Conservation (phyloP, 2,888 invertebrate species). For the Eupithecia pulchellata region DNA sequence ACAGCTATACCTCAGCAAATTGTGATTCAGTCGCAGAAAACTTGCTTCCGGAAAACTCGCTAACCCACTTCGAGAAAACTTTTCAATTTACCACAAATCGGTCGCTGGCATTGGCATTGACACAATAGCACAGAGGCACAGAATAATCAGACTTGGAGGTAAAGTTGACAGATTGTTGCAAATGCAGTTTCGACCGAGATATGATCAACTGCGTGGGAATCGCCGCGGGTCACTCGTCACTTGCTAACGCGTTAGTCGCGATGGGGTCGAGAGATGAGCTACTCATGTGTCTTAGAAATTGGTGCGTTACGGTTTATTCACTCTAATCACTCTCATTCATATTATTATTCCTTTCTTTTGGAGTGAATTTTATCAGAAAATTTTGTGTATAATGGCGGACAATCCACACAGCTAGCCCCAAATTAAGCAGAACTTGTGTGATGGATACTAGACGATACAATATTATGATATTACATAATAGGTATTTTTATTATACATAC, state of each 20-base stretch:
- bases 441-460: too few species aligned
- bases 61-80: not conserved
- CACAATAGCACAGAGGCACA: conserved; percentile 9
- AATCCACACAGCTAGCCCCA: too few species aligned
- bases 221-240: conserved; percentile 52
- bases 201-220: conserved; percentile 63
- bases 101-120: conserved; percentile 19
- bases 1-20: not conserved
- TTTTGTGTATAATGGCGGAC: too few species aligned
- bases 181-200: conserved; percentile 54
- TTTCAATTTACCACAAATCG: conserved; percentile 12
- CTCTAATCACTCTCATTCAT: not conserved
- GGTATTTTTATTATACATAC: too few species aligned
- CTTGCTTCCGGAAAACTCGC: not conserved
- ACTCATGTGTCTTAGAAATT: not conserved
- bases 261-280: not conserved
- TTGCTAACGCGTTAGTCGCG: conserved; percentile 43
- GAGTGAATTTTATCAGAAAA: too few species aligned
- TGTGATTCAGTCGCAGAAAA: not conserved
- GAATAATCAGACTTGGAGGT: conserved; percentile 8
- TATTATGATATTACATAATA: too few species aligned
- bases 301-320: not conserved
- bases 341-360: not conserved
- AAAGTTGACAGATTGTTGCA: conserved; percentile 21
- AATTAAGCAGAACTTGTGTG: too few species aligned